A percentile compares a stretch with the other conserved stretches of the same genome.
Conservation (phyloP, 1,140 invertebrate species). For the Ceratina australensis region DNA sequence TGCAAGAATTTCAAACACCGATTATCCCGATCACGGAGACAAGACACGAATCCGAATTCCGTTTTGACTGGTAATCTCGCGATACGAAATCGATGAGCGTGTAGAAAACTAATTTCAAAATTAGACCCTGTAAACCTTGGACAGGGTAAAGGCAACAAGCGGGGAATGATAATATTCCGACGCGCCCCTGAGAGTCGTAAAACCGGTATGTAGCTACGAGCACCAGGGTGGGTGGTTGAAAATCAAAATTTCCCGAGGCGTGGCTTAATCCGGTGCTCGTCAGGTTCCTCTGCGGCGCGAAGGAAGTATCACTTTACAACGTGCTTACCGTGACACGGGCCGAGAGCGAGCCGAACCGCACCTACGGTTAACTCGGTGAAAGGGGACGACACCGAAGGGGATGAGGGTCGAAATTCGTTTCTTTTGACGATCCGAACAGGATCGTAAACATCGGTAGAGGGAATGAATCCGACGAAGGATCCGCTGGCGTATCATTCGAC, state of each 20-base stretch:
- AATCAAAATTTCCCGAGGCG: not conserved
- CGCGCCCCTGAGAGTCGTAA: not conserved
- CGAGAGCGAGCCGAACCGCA: not conserved
- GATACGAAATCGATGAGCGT: too few relatives aligned
- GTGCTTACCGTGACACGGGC: not conserved
- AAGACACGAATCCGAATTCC: too few relatives aligned
- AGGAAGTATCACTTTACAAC: conserved; percentile 11
- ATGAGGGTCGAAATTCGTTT: not conserved
- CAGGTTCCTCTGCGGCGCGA: not conserved
- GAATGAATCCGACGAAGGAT: conserved; percentile 22
- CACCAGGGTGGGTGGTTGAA: not conserved
- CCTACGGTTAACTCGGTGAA: not conserved
- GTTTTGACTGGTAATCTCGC: too few relatives aligned
- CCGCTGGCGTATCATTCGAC: conserved; percentile 28
- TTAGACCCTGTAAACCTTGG: too few relatives aligned
- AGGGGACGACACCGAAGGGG: not conserved
- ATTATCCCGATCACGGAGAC: too few relatives aligned
- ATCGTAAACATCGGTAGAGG: conserved; percentile 48
- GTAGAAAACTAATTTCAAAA: too few relatives aligned
- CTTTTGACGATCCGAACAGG: conserved; percentile 26
- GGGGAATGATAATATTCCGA: not conserved
- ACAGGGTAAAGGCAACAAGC: not conserved
- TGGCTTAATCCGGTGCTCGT: not conserved
- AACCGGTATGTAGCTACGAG: not conserved
- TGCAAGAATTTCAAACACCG: too few relatives aligned